Evolutionary conservation across 2,113 vertebrate genomes (phyloP).

Genomic region (Esox niger): DNA sequence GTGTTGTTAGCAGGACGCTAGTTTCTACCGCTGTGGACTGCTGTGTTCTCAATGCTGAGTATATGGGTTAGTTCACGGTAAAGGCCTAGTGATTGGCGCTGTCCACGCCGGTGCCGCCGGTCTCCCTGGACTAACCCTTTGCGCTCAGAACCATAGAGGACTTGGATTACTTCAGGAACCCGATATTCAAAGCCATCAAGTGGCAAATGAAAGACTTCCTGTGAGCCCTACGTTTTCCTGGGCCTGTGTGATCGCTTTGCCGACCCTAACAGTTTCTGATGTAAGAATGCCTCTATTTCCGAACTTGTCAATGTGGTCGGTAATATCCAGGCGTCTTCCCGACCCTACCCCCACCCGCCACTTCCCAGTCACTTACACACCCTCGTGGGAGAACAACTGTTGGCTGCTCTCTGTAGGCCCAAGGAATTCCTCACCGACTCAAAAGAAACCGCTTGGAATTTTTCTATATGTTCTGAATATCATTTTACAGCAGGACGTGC

Average conservation of each 20-base stretch:
- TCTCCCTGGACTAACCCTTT: background rate
- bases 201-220: constrained; percentile 49
- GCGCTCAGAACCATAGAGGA: background rate
- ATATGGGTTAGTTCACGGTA: background rate
- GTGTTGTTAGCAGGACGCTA: background rate
- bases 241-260: constrained; percentile 39
- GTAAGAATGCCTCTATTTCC: constrained; percentile 37
- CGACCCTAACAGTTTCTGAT: constrained; percentile 35
- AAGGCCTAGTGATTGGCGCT: background rate
- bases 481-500: constrained; percentile 64
- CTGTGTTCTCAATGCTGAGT: background rate
- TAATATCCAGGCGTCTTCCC: background rate
- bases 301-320: constrained; percentile 35
- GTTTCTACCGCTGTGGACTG: background rate
- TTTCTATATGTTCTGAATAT: constrained; percentile 64
- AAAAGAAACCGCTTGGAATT: constrained; percentile 45
- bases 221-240: constrained; percentile 29
- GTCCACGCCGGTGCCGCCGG: background rate
- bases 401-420: constrained; percentile 49
- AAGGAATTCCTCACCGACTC: constrained; percentile 53
- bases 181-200: constrained; percentile 24
- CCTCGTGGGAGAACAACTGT: constrained; percentile 69
- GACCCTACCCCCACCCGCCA: constrained; percentile 17
- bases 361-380: constrained; percentile 51
- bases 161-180: background rate